phyloP scores from a whole-genome alignment of 2,797 vertebrate genomes.

The Channa striata region DNA sequence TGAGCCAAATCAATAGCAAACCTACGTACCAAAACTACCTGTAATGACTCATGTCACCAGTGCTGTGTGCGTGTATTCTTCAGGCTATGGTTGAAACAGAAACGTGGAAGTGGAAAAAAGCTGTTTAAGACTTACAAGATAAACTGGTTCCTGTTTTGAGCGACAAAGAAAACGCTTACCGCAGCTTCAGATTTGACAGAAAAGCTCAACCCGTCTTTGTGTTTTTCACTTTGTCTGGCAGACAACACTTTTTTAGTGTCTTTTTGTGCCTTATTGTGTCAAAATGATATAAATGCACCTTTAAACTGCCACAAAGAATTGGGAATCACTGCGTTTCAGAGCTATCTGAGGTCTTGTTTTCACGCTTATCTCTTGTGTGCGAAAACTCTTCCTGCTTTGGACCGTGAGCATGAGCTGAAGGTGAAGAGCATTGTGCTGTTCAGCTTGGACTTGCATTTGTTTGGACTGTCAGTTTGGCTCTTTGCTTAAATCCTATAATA shows the following conservation, averaged over 20 bases:
- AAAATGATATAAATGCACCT: not conserved
- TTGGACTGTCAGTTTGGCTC: conserved; percentile 14
- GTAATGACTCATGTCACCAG: not conserved
- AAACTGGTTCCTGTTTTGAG: conserved; percentile 35
- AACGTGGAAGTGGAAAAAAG: conserved; percentile 56
- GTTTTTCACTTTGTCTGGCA: no score
- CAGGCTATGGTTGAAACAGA: conserved; percentile 59
- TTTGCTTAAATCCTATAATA: conserved; percentile 25
- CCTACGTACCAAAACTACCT: not conserved
- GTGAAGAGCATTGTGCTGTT: not conserved
- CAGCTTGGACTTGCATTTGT: conserved; percentile 11
- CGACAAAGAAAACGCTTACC: not conserved
- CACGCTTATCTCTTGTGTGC: not conserved
- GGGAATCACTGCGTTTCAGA: no score
- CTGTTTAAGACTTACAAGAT: conserved; percentile 33
- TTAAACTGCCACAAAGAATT: not conserved
- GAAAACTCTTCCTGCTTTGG: not conserved
- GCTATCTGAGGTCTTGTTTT: not conserved
- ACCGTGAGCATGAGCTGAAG: not conserved
- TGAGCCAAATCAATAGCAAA: not conserved
- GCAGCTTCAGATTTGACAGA: no score
- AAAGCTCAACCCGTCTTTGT: no score
- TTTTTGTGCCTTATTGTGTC: not conserved
- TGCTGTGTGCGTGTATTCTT: conserved; percentile 6
- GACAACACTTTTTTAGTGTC: not conserved